Evolutionary conservation across 2,888 invertebrate species (phyloP).

Genomic region (Himalopsyche anomala): DNA sequence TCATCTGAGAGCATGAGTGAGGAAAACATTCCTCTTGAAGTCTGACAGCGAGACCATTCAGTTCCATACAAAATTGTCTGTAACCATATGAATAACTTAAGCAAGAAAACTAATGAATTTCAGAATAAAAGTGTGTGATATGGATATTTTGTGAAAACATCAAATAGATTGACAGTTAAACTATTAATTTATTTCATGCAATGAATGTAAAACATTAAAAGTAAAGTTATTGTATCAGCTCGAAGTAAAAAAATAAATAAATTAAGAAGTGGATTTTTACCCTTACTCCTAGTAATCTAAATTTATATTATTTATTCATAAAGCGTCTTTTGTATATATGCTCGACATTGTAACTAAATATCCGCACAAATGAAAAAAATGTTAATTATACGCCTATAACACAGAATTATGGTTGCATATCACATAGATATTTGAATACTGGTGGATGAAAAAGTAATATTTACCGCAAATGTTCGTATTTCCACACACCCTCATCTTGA

Average conservation of each 20-base stretch:
- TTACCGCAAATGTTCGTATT: conserved; percentile 97
- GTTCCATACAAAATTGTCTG: conserved; percentile 99
- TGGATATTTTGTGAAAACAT: background rate
- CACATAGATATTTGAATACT: conserved; percentile 43
- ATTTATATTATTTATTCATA: too few relatives aligned
- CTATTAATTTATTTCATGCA: too few relatives aligned
- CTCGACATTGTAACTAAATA: background rate
- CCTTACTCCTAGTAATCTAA: too few relatives aligned
- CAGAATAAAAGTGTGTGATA: background rate
- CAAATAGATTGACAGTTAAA: background rate
- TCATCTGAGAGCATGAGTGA: conserved; percentile 99
- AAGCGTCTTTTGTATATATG: too few relatives aligned
- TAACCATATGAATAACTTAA: conserved; percentile 66
- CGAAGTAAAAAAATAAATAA: too few relatives aligned
- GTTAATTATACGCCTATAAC: background rate
- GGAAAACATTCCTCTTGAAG: conserved; percentile 98
- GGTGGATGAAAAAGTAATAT: conserved; percentile 7
- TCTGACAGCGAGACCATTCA: conserved; percentile 98
- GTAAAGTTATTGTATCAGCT: too few relatives aligned
- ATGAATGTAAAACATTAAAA: too few relatives aligned
- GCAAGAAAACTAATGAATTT: conserved; percentile 24
- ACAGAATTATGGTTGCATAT: background rate
- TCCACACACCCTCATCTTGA: conserved; percentile 99
- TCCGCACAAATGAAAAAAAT: background rate
- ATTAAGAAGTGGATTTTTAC: too few relatives aligned